Base-by-base conservation (phyloP, 2,113 vertebrate species). In the Phaetusa simplex region DNA sequence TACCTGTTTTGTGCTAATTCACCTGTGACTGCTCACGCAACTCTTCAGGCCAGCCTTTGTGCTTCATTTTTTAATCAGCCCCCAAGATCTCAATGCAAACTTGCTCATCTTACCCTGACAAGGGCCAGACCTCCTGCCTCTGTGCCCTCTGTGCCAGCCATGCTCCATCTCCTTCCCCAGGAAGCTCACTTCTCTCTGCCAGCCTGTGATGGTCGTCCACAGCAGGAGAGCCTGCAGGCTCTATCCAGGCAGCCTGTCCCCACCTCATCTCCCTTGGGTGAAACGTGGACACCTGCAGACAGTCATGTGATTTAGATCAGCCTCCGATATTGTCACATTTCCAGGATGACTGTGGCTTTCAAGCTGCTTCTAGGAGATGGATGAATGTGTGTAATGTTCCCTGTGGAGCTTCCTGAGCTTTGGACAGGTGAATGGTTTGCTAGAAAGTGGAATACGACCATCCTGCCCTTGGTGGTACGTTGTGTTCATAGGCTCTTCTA, bases 1-100 rank as follows among this genome's bases (percentile, higher is more conserved):
- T 94, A 80, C 71, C 82, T 96, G 90, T 77, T 94, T 49, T 43
- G 15, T 40, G 36, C 82, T 62, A 6, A 72, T 83, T 94, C 38
- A 21, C 64, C 59, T 58, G 29, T 66, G 82, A 32, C 71, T 62
- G 64, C 67, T 83, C 29, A 0, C 77, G 64, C 86, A 90, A 16
- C 82, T 45, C 30, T 56, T 90, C 74, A 83, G 62, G 82, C 21
- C 34, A 79, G 49, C 30, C n/a, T 56, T 62, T 88, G 45, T 62
- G 42, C 34, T 94, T 85, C 45, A 17, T 32, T 85, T 82, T 80
- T 53, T 8, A 58, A 73, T 86, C 85, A 80, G 9, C 8, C 19
- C 23, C 32, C 30, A 49, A 66, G 34, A 83, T 62, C 58, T 88
- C 40, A 42, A 22, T 11, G n/a, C 49, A 45, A 87, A 50, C 42